Conservation (phyloP, 2,888 invertebrate genomes). For the Diplazon laetatorius region DNA sequence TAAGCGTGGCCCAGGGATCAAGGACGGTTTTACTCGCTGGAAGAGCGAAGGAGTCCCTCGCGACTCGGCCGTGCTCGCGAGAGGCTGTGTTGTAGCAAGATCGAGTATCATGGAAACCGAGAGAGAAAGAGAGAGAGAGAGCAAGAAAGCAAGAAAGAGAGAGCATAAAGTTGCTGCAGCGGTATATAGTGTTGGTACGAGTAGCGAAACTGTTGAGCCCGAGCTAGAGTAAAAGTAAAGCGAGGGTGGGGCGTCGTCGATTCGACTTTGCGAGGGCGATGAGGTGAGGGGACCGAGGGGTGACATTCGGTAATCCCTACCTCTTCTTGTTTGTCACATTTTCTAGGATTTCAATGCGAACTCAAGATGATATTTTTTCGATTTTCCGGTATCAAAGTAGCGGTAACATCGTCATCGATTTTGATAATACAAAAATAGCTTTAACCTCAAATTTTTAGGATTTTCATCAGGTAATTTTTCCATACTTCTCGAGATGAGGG, state of each 20-base stretch:
- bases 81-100: conserved; percentile 60
- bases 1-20: conserved; percentile 80
- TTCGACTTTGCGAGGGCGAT: conserved; percentile 20
- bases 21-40: conserved; percentile 80
- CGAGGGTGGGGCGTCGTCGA: conserved; percentile 39
- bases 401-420: too few relatives aligned
- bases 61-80: conserved; percentile 60
- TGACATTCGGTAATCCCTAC: too few relatives aligned
- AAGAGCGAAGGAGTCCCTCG: conserved; percentile 71
- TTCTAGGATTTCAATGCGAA: too few relatives aligned
- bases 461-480: too few relatives aligned
- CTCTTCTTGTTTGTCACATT: too few relatives aligned
- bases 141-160: conserved; percentile 42
- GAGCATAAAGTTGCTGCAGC: neutral
- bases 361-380: too few relatives aligned
- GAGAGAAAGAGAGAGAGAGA: conserved; percentile 8
- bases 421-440: too few relatives aligned
- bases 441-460: too few relatives aligned
- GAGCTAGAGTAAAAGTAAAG: conserved; percentile 29
- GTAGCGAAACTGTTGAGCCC: conserved; percentile 31
- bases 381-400: too few relatives aligned
- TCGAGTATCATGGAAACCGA: neutral
- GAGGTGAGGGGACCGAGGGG: conserved; percentile 14
- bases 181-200: neutral
- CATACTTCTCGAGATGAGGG: too few relatives aligned